Evolutionary conservation across 2,113 vertebrate species (phyloP).

Genomic region (Zosterops hypoxanthus): DNA sequence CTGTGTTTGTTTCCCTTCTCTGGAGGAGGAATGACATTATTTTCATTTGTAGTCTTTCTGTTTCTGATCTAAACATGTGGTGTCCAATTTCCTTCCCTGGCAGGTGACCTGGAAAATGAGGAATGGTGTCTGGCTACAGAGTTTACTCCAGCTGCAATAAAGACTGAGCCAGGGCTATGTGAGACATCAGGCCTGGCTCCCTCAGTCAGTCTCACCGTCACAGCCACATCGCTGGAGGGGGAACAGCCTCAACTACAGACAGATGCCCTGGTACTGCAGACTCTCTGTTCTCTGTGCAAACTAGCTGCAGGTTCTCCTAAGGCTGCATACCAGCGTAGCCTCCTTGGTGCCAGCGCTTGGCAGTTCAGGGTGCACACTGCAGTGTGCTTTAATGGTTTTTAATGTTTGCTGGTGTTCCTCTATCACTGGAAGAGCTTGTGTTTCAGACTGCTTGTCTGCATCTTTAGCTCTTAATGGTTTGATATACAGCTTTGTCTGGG

Average conservation of each 20-base stretch:
- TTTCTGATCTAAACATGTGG: slow-evolving; percentile 36
- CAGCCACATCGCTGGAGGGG: slow-evolving; percentile 44
- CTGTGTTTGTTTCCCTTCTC: slow-evolving; percentile 30
- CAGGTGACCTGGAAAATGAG: slow-evolving; percentile 85
- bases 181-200: slow-evolving; percentile 85
- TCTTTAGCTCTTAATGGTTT: neutral
- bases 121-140: slow-evolving; percentile 88
- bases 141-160: slow-evolving; percentile 76
- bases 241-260: slow-evolving; percentile 58
- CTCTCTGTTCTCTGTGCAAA: neutral
- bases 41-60: neutral
- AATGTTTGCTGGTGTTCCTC: neutral
- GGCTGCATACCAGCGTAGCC: neutral
- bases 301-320: neutral
- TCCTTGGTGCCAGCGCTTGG: neutral
- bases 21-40: neutral
- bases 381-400: neutral
- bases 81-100: slow-evolving; percentile 18
- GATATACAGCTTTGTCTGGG: neutral
- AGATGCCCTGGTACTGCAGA: slow-evolving; percentile 46
- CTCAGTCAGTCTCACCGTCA: slow-evolving; percentile 82
- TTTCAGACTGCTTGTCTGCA: neutral
- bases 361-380: neutral
- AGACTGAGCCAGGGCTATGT: slow-evolving; percentile 83
- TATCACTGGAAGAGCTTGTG: neutral